These are phyloP conservation scores for Whitmania pigra DNA, from an alignment of 1,140 invertebrate genomes.

Conservation along the genomic window DNA sequence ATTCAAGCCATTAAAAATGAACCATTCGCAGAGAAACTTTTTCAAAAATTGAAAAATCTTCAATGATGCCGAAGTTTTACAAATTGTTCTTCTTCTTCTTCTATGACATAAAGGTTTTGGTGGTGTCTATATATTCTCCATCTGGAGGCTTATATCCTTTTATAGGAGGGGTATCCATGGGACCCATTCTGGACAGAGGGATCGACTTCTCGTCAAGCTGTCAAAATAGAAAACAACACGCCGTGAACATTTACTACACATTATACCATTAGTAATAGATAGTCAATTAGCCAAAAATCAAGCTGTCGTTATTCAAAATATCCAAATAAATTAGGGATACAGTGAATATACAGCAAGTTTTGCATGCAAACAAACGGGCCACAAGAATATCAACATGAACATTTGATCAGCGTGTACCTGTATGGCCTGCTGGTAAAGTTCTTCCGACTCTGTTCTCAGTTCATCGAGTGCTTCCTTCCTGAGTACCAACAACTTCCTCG, in stretches of 20 bases:
- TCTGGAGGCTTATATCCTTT: conserved; percentile 62
- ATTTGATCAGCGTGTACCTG: conserved; percentile 43
- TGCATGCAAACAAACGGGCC: too few species aligned
- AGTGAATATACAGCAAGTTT: not conserved
- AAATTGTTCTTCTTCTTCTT: too few species aligned
- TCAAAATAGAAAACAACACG: conserved; percentile 34
- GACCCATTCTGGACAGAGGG: conserved; percentile 55
- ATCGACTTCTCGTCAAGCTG: conserved; percentile 57
- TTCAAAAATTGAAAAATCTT: too few species aligned
- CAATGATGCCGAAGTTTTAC: too few species aligned
- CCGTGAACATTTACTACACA: not conserved
- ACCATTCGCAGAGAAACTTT: too few species aligned
- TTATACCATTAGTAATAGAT: not conserved
- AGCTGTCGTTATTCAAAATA: not conserved
- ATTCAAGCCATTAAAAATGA: too few species aligned
- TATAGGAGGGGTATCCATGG: conserved; percentile 63
- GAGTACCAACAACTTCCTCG: conserved; percentile 54
- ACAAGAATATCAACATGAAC: too few species aligned
- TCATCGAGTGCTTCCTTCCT: conserved; percentile 65
- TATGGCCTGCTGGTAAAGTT: conserved; percentile 68
- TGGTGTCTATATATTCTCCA: conserved; percentile 69
- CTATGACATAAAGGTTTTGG: conserved; percentile 51
- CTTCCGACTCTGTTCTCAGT: conserved; percentile 60
- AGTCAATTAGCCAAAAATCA: not conserved
- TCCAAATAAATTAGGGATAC: not conserved